Conservation (phyloP, 2,113 vertebrate genomes). For the Epinephelus cyanopodus region DNA sequence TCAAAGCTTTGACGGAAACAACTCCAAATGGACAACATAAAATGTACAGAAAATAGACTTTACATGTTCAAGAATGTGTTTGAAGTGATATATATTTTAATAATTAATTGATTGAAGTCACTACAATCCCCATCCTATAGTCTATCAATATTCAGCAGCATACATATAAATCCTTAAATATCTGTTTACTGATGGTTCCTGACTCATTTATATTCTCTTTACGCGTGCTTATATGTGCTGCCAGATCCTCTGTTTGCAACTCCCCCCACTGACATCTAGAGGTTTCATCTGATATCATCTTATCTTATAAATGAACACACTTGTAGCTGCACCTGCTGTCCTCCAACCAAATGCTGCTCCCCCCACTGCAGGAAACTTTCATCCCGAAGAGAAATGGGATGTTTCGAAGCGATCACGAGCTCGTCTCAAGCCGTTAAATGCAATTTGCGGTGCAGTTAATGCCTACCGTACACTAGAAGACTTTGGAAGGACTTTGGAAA, state of each 20-base stretch:
- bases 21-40: not conserved
- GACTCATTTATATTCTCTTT: conserved; percentile 5
- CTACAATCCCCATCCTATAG: not conserved
- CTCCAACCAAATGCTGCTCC: not conserved
- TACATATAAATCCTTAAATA: not conserved
- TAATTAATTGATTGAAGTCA: not conserved
- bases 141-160: not conserved
- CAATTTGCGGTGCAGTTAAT: not conserved
- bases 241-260: not conserved
- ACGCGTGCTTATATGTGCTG: too few relatives aligned
- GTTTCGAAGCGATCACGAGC: not conserved
- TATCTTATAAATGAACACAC: not conserved
- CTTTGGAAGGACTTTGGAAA: too few relatives aligned
- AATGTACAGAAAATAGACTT: not conserved
- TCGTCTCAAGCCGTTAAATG: conserved; percentile 16
- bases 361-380: not conserved
- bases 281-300: conserved; percentile 14
- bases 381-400: not conserved
- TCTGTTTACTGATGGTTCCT: not conserved
- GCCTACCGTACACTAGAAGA: too few relatives aligned
- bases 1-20: conserved; percentile 1
- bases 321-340: not conserved
- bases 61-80: too few relatives aligned
- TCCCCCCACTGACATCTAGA: not conserved
- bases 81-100: too few relatives aligned